Percentiles rank a stretch among this genome's conserved stretches.
Evolutionary conservation across 2,113 vertebrate genomes (phyloP).

Genomic region (Cephalopterus ornatus): DNA sequence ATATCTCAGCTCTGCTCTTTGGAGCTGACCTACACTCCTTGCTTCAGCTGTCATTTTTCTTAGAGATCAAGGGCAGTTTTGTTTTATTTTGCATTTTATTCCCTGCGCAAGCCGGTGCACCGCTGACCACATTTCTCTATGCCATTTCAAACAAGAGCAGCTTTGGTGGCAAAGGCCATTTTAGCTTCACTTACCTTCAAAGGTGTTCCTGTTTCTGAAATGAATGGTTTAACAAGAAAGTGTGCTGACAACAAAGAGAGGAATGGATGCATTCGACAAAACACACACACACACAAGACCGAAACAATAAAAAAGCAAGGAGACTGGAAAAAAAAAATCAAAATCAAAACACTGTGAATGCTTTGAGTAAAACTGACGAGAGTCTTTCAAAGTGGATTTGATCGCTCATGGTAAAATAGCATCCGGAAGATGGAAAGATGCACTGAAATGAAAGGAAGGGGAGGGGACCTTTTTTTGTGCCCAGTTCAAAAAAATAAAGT

Average conservation of each 20-base stretch:
- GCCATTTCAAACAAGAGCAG: neutral
- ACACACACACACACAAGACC: conserved; percentile 11
- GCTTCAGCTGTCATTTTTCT: neutral
- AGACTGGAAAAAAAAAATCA: neutral
- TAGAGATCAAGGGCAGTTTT: neutral
- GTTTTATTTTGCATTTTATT: neutral
- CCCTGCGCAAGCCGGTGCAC: neutral
- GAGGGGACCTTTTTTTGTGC: neutral
- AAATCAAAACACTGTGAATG: conserved; percentile 47
- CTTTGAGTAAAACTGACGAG: conserved; percentile 30
- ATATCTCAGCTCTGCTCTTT: neutral
- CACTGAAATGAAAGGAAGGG: conserved; percentile 43
- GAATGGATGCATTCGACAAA: conserved; percentile 43
- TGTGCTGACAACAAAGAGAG: conserved; percentile 37
- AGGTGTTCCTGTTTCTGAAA: conserved; percentile 63
- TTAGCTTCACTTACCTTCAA: conserved; percentile 77
- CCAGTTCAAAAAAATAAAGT: neutral
- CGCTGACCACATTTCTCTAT: neutral
- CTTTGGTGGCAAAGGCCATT: conserved; percentile 35
- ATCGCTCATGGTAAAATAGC: conserved; percentile 62
- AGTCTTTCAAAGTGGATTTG: conserved; percentile 58
- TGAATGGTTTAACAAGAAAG: conserved; percentile 66
- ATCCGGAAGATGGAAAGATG: conserved; percentile 69
- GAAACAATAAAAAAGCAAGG: conserved; percentile 55
- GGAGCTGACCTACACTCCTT: neutral